Conservation (phyloP, 2,797 vertebrate species). For the Sebastes nivosus region DNA sequence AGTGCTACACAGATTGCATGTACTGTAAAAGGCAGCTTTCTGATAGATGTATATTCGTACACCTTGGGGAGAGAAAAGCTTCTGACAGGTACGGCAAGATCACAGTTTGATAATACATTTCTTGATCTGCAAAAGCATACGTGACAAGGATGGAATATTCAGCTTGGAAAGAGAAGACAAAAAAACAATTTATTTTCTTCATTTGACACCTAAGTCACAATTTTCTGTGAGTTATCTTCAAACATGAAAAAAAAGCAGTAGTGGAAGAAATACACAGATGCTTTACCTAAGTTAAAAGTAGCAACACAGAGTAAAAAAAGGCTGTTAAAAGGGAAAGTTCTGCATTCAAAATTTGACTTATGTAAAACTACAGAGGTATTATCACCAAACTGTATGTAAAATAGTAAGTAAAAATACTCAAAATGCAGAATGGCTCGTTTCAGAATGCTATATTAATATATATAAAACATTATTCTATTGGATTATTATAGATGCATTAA, state of each 20-base stretch:
- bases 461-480: too few species aligned
- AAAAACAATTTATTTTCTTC: background rate
- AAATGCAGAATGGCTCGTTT: background rate
- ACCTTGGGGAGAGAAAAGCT: background rate
- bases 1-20: background rate
- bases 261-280: background rate
- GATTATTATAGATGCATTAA: background rate
- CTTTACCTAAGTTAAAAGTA: background rate
- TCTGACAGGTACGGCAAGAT: slow-evolving; percentile 6
- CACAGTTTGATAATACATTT: background rate
- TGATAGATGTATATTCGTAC: background rate
- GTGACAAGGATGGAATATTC: background rate
- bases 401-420: background rate
- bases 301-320: background rate
- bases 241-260: background rate
- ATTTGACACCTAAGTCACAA: background rate
- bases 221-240: background rate
- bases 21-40: slow-evolving; percentile 2
- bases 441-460: too few species aligned
- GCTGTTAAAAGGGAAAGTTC: background rate
- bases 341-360: background rate
- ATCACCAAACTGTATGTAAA: background rate
- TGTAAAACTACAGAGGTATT: background rate
- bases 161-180: background rate
- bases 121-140: background rate